Evolutionary conservation across 1,140 invertebrate species (phyloP).

Genomic region (Drosophila micromelanica): DNA sequence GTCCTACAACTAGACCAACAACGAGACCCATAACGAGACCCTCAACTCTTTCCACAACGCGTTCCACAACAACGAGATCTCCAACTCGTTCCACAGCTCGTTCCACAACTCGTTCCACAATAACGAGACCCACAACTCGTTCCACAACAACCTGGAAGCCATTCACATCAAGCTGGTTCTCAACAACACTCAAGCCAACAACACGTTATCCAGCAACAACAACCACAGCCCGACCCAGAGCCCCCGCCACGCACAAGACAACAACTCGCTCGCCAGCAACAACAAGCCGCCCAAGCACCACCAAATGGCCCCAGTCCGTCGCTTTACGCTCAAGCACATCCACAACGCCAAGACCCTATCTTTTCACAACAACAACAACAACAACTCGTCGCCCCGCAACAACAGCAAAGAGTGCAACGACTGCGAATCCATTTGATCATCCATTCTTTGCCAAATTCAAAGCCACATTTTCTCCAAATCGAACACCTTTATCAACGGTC

Average conservation of each 20-base stretch:
- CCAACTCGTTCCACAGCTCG: conserved; percentile 9
- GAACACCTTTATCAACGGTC: background rate
- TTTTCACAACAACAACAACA: conserved; percentile 54
- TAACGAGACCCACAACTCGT: conserved; percentile 8
- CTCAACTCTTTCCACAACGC: no score
- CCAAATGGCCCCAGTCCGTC: background rate
- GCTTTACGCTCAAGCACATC: conserved; percentile 1
- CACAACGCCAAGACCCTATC: conserved; percentile 62
- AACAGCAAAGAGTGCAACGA: conserved; percentile 34
- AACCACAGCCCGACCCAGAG: background rate
- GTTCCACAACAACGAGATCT: conserved; percentile 4
- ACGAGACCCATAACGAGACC: no score
- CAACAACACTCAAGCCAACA: conserved; percentile 1
- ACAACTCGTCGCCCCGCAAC: conserved; percentile 25
- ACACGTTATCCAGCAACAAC: conserved; percentile 13
- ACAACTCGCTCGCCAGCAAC: conserved; percentile 26
- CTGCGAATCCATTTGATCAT: conserved; percentile 60
- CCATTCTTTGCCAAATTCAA: conserved; percentile 71
- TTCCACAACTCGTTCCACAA: conserved; percentile 4
- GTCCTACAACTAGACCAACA: conserved; percentile 8
- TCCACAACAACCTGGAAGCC: conserved; percentile 15
- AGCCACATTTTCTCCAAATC: conserved; percentile 34
- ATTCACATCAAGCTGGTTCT: conserved; percentile 13
- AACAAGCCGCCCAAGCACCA: conserved; percentile 17
- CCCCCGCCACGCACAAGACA: conserved; percentile 1